Percentiles rank a stretch among this genome's conserved stretches.
These are phyloP conservation scores for Lepidurus packardi DNA, from an alignment of 1,140 invertebrate genomes.

Conservation along the genomic window DNA sequence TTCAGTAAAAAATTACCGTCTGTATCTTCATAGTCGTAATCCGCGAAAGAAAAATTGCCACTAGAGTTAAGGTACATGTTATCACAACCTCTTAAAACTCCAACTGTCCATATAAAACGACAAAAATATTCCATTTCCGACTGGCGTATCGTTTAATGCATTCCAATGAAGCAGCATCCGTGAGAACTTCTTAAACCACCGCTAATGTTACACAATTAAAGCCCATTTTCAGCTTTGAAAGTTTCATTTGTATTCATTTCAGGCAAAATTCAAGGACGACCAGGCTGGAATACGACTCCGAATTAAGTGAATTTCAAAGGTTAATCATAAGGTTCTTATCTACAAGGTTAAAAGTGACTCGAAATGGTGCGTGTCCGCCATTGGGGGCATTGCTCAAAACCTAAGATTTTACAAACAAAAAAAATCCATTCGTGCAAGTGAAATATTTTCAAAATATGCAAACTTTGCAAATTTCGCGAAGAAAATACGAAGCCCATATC, in stretches of 20 bases:
- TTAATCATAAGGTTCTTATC: neutral
- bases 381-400: too few species aligned
- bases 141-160: neutral
- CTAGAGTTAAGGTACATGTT: constrained; percentile 24
- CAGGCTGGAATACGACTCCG: constrained; percentile 1
- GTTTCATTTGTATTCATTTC: neutral
- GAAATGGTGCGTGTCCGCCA: neutral
- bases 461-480: neutral
- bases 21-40: constrained; percentile 17
- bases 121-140: neutral
- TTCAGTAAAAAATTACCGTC: too few species aligned
- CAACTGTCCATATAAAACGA: neutral
- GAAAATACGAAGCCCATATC: too few species aligned
- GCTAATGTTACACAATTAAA: neutral
- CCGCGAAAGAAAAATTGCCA: constrained; percentile 24
- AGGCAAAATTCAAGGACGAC: neutral
- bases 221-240: too few species aligned
- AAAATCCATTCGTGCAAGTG: too few species aligned
- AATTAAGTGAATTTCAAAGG: neutral
- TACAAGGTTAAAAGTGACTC: neutral
- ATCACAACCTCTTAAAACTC: neutral
- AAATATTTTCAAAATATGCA: neutral
- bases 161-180: neutral
- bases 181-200: neutral
- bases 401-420: too few species aligned